Percentiles rank a stretch among this genome's conserved stretches.
These are phyloP conservation scores for Habrosyne pyritoides DNA, from an alignment of 2,888 invertebrate genomes.

Conservation along the genomic window DNA sequence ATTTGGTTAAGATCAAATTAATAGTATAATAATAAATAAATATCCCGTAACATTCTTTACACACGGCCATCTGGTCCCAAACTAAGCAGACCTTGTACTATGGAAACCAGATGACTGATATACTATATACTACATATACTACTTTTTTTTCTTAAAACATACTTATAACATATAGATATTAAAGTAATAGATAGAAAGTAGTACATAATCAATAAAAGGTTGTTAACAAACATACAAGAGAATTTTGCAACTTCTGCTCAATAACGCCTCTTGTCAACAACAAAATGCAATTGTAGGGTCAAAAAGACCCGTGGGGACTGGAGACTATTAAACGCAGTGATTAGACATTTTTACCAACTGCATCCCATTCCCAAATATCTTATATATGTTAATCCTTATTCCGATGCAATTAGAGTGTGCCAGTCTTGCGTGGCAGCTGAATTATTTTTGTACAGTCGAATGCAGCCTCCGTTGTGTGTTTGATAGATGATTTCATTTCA, in stretches of 20 bases:
- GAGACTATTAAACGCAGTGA: constrained; percentile 46
- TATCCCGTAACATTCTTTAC: no score
- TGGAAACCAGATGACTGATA: no score
- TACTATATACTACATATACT: no score
- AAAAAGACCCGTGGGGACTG: constrained; percentile 16
- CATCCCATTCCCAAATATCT: constrained; percentile 17
- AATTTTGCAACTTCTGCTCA: neutral
- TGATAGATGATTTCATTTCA: constrained; percentile 36
- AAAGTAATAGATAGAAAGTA: no score
- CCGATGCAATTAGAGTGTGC: neutral
- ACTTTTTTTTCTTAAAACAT: no score
- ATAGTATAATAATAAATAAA: no score
- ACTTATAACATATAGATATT: no score
- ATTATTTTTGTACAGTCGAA: neutral
- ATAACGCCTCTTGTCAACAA: neutral
- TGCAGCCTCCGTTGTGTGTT: constrained; percentile 17
- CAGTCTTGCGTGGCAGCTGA: neutral
- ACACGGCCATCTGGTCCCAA: no score
- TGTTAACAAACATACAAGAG: no score
- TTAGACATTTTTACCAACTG: constrained; percentile 25
- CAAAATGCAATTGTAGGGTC: constrained; percentile 11
- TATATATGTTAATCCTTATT: constrained; percentile 21
- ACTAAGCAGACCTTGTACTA: no score
- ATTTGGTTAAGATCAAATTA: no score
- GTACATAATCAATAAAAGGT: no score